Evolutionary conservation across 2,888 invertebrate species (phyloP).

Genomic region (Scaptodrosophila latifasciaeformis): DNA sequence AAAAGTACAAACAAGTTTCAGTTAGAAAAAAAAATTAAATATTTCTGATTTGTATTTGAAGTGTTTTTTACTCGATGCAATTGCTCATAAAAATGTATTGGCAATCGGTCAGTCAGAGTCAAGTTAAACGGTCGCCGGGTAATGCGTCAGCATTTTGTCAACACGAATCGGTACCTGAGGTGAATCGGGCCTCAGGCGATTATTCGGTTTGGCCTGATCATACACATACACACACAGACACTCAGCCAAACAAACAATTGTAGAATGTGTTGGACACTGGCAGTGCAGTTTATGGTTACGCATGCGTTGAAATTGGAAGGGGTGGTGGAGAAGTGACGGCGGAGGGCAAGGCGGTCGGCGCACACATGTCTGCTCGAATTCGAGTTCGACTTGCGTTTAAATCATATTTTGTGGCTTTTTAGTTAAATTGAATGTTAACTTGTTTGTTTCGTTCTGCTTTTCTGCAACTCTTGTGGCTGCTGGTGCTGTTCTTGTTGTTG

Average conservation of each 20-base stretch:
- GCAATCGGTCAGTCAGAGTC: too few relatives aligned
- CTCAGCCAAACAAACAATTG: too few relatives aligned
- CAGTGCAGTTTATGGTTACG: conserved; percentile 40
- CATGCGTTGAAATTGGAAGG: conserved; percentile 28
- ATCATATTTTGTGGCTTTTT: conserved; percentile 69
- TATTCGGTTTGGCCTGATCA: too few relatives aligned
- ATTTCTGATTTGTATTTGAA: too few relatives aligned
- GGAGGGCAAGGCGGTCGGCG: conserved; percentile 25
- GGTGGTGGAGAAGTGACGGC: conserved; percentile 14
- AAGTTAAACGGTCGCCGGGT: too few relatives aligned
- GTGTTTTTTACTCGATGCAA: too few relatives aligned
- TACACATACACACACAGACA: background rate
- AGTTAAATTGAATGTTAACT: conserved; percentile 67
- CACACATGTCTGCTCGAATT: conserved; percentile 42
- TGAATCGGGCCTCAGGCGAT: too few relatives aligned
- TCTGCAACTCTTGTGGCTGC: conserved; percentile 44
- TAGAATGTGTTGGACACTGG: background rate
- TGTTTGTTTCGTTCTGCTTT: conserved; percentile 63
- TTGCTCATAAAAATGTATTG: too few relatives aligned
- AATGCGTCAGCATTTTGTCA: conserved; percentile 12
- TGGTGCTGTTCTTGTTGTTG: conserved; percentile 23
- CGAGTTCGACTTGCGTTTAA: conserved; percentile 61
- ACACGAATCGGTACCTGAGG: too few relatives aligned
- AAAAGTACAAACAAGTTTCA: too few relatives aligned
- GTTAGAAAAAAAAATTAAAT: too few relatives aligned